These are phyloP conservation scores for Pararge aegeria DNA, from an alignment of 1,140 invertebrate genomes.

Conservation along the genomic window DNA sequence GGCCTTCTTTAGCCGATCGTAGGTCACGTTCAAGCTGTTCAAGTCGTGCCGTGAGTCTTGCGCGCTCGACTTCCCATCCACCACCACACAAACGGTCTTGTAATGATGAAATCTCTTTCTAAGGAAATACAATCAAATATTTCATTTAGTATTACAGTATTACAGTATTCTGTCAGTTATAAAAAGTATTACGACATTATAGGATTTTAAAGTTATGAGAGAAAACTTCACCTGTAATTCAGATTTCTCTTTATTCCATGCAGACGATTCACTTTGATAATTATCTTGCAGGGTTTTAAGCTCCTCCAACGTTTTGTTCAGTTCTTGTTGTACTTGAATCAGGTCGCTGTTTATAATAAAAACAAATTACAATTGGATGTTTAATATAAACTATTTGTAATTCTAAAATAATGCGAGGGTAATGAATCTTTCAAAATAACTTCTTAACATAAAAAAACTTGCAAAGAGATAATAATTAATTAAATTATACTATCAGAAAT, in stretches of 20 bases:
- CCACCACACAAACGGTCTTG: slow-evolving; percentile 82
- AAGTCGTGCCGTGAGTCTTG: slow-evolving; percentile 84
- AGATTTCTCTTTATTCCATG: slow-evolving; percentile 88
- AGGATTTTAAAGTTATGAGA: not conserved
- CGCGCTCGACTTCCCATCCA: slow-evolving; percentile 82
- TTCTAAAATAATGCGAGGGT: too few relatives aligned
- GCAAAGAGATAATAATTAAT: too few relatives aligned
- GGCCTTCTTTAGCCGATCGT: slow-evolving; percentile 86
- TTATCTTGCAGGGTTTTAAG: slow-evolving; percentile 85
- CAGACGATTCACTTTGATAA: slow-evolving; percentile 83
- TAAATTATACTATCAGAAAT: too few relatives aligned
- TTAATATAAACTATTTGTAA: not conserved
- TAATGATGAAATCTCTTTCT: slow-evolving; percentile 84
- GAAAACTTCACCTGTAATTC: slow-evolving; percentile 87
- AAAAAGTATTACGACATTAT: too few relatives aligned
- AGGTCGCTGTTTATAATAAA: slow-evolving; percentile 56
- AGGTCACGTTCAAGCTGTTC: slow-evolving; percentile 89
- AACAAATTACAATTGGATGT: not conserved
- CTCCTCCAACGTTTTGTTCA: slow-evolving; percentile 83
- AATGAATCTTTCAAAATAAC: too few relatives aligned
- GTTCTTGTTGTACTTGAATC: slow-evolving; percentile 77
- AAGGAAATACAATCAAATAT: slow-evolving; percentile 8
- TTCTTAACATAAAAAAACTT: too few relatives aligned
- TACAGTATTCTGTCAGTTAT: too few relatives aligned
- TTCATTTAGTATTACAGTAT: not conserved